Base-by-base conservation (phyloP, 2,113 vertebrate genomes). In the Isichthys henryi region DNA sequence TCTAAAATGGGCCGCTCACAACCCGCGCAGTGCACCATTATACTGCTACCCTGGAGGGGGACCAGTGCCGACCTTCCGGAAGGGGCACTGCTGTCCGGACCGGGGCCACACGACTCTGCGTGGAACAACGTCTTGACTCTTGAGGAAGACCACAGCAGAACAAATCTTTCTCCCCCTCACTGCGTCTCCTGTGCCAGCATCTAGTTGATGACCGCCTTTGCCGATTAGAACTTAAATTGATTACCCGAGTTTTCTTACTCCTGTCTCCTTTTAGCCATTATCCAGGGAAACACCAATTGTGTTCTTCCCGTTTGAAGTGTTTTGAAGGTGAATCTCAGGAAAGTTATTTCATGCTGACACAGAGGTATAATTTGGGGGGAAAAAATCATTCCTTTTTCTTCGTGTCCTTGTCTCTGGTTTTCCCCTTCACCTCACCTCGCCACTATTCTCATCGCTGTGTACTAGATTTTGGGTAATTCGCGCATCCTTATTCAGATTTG, bases 11-110 rank as follows among this genome's bases (percentile, higher is more conserved):
- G 98, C 97, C 97, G 96, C 93, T 98, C 98, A 93, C 98, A 98
- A 23, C 98, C 98, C 87, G 98, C 98, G 94, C 98, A 99, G 95
- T 97, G 98, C 95, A 98, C 98, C 98, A 99, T 99, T 97, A 98
- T 98, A 90, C 91, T 93, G 91, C 92, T 94, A 95, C 94, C 96
- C 96, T 95, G 94, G 91, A 93, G 93, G 91, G 87, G 91, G 93
- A 93, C 93, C 91, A 95, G 94, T 83, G 94, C 94, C 92, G 93
- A 95, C 93, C 94, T 94, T 91, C 94, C 93, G 93, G 90, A 92
- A 74, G 92, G 91, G 93, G 92, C 93, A 91, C 95, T 90, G 93
- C 94, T 95, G 94, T 93, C 95, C 93, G 94, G 94, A 94, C 93
- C 94, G 92, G 93, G 92, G 92, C 92, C 88, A 92, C 91, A 91